Conservation (phyloP, 2,888 invertebrate species). For the Orthonychiurus folsomi region DNA sequence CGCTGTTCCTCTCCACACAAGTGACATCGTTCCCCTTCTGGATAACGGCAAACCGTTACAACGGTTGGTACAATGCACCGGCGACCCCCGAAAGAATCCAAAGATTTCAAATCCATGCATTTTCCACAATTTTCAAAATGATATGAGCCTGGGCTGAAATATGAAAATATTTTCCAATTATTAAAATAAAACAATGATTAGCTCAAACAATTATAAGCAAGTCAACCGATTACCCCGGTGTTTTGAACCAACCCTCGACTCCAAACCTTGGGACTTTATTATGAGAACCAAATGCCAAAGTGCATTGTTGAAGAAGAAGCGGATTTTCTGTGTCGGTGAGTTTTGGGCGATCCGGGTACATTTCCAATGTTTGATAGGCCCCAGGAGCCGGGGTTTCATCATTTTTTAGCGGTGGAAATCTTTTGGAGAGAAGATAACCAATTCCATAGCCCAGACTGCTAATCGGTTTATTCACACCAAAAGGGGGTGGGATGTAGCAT, state of each 20-base stretch:
- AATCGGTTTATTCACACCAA: slow-evolving; percentile 19
- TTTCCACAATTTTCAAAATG: too few species aligned
- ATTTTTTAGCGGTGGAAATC: slow-evolving; percentile 13
- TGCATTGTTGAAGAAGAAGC: slow-evolving; percentile 13
- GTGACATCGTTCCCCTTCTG: slow-evolving; percentile 17
- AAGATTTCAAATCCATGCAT: slow-evolving; percentile 9
- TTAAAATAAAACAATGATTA: slow-evolving; percentile 12
- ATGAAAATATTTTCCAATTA: slow-evolving; percentile 13
- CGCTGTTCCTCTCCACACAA: slow-evolving; percentile 21
- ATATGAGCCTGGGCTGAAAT: background rate
- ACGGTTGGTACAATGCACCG: slow-evolving; percentile 13
- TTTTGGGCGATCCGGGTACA: background rate
- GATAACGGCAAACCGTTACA: slow-evolving; percentile 18
- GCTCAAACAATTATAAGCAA: too few species aligned
- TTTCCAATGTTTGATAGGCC: slow-evolving; percentile 10
- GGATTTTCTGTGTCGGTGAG: slow-evolving; percentile 4
- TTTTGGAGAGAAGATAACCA: slow-evolving; percentile 12
- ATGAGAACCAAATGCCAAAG: slow-evolving; percentile 12
- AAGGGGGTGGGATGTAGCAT: slow-evolving; percentile 11
- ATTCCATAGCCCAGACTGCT: slow-evolving; percentile 20
- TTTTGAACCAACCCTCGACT: too few species aligned
- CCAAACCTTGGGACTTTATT: slow-evolving; percentile 7
- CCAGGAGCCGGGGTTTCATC: slow-evolving; percentile 15
- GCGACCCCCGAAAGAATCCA: slow-evolving; percentile 16
- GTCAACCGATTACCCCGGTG: too few species aligned